Percentiles rank a stretch among this genome's conserved stretches.
Conservation (phyloP, 2,797 vertebrate species). For the Champsocephalus gunnari region DNA sequence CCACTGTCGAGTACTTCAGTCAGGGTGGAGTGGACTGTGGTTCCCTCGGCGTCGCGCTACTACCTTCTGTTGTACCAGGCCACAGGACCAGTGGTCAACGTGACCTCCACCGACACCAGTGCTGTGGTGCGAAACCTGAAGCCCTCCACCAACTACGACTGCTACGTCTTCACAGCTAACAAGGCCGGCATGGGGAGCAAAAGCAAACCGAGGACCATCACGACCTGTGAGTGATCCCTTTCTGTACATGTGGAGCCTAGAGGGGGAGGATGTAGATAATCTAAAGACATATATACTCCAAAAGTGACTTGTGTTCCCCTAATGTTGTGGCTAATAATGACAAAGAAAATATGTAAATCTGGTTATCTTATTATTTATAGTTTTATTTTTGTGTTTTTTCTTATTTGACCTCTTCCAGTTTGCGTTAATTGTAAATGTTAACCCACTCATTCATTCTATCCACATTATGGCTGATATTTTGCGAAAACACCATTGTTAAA, state of each 20-base stretch:
- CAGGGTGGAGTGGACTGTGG: slow-evolving; percentile 71
- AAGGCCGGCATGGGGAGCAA: slow-evolving; percentile 71
- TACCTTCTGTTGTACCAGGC: slow-evolving; percentile 61
- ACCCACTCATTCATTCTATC: too few relatives aligned
- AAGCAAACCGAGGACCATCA: slow-evolving; percentile 79
- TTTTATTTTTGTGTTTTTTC: neutral
- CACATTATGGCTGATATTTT: too few relatives aligned
- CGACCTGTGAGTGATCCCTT: slow-evolving; percentile 79
- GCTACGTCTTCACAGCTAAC: slow-evolving; percentile 77
- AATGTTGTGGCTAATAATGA: neutral
- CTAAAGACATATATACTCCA: neutral
- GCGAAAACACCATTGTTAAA: too few relatives aligned
- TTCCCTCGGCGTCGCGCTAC: slow-evolving; percentile 70
- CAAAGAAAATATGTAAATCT: neutral
- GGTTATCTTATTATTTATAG: neutral
- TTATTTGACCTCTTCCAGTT: too few relatives aligned
- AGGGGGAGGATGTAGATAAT: neutral
- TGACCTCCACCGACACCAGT: slow-evolving; percentile 44
- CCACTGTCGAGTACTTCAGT: slow-evolving; percentile 78
- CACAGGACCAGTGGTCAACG: slow-evolving; percentile 35
- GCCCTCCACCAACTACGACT: slow-evolving; percentile 74
- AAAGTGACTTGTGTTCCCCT: neutral
- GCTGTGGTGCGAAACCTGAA: slow-evolving; percentile 66
- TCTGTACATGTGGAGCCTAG: neutral
- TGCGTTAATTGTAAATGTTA: too few relatives aligned